A percentile compares a stretch with the other conserved stretches of the same genome.
phyloP scores from a whole-genome alignment of 2,113 vertebrate genomes.

The Silurus glanis region DNA sequence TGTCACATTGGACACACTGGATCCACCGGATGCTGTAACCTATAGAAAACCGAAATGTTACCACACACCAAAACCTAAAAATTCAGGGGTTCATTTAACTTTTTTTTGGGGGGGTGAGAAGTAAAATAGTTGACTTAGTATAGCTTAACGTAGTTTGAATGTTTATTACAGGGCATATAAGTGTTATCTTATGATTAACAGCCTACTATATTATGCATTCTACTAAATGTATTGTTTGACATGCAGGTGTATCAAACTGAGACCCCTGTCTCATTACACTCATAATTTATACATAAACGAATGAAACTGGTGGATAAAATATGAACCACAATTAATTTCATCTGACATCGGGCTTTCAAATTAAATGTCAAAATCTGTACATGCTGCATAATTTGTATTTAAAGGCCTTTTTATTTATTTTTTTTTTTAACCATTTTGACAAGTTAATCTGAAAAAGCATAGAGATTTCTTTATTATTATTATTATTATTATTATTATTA shows the following conservation, averaged over 20 bases:
- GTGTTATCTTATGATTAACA: not conserved
- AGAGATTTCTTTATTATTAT: not conserved
- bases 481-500: no score
- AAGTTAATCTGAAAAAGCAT: not conserved
- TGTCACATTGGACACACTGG: not conserved
- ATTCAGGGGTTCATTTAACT: not conserved
- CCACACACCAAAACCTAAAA: not conserved
- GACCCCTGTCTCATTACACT: not conserved
- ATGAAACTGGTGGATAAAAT: not conserved
- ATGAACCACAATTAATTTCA: not conserved
- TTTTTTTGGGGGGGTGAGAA: not conserved
- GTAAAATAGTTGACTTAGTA: no score
- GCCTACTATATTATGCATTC: not conserved
- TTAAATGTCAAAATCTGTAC: not conserved
- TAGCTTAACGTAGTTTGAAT: not conserved
- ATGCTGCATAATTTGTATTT: not conserved
- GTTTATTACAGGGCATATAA: not conserved
- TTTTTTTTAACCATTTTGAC: not conserved
- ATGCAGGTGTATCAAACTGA: not conserved
- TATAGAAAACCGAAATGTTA: not conserved
- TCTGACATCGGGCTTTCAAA: not conserved
- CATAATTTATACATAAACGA: not conserved
- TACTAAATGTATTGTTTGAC: not conserved
- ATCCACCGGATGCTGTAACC: not conserved
- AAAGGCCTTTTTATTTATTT: fast-evolving